Evolutionary conservation across 2,797 vertebrate species (phyloP).

Genomic region (Myoxocephalus aenaeus): DNA sequence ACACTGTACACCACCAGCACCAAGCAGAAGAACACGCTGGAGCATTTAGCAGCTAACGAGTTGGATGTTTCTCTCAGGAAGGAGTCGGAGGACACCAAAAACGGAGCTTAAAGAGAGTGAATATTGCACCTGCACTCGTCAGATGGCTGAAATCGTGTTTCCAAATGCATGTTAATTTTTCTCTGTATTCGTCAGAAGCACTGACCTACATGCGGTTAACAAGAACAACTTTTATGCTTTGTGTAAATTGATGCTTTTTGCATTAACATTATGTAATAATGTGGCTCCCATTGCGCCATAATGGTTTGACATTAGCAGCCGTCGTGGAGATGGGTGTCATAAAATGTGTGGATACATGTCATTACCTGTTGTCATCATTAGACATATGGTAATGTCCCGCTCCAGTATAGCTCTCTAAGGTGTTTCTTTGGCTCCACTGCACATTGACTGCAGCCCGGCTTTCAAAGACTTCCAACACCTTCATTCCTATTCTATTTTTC

Average conservation of each 20-base stretch:
- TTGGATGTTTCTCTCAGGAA: not conserved
- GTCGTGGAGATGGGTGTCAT: constrained; percentile 19
- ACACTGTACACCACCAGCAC: not conserved
- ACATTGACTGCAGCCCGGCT: constrained; percentile 14
- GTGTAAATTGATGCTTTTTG: constrained; percentile 8
- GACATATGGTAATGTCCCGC: constrained; percentile 38
- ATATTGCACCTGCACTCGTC: not conserved
- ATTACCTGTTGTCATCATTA: constrained; percentile 27
- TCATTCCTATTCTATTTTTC: constrained; percentile 28
- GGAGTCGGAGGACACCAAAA: constrained; percentile 2
- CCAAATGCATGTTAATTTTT: not conserved
- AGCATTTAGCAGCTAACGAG: not conserved
- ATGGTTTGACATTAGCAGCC: constrained; percentile 14
- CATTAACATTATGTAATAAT: not conserved
- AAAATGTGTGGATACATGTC: constrained; percentile 9
- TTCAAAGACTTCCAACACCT: constrained; percentile 43
- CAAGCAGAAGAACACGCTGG: not conserved
- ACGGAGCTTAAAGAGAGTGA: not conserved
- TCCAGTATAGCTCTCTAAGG: constrained; percentile 7
- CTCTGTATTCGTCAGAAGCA: not conserved
- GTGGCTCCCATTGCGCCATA: constrained; percentile 3
- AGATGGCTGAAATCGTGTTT: not conserved
- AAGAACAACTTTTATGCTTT: not conserved
- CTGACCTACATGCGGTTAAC: not conserved
- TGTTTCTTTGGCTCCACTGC: constrained; percentile 21